Conservation (phyloP, 2,797 vertebrate genomes). For the Sebastes itinus region DNA sequence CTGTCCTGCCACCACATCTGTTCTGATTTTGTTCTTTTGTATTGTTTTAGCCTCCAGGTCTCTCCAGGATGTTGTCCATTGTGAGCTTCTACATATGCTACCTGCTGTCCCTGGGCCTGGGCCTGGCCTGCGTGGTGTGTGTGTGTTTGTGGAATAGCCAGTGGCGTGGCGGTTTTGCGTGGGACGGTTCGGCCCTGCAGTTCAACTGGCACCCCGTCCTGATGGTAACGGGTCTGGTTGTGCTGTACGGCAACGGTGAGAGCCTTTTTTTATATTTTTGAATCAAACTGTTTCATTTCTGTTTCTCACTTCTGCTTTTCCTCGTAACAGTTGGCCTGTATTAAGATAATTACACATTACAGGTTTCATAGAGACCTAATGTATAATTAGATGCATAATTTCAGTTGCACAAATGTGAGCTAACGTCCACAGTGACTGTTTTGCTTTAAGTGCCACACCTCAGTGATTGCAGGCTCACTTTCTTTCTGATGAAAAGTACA, state of each 20-base stretch:
- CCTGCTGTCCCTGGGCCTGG: constrained; percentile 79
- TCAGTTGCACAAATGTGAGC: not conserved
- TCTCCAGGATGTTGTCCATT: constrained; percentile 70
- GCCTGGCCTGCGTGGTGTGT: constrained; percentile 82
- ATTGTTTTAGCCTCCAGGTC: constrained; percentile 1
- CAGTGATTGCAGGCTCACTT: not conserved
- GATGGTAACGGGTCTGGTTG: constrained; percentile 90
- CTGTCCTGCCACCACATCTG: too few relatives aligned
- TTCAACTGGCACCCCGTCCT: constrained; percentile 97
- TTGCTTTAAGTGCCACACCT: not conserved
- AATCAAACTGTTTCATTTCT: constrained; percentile 41
- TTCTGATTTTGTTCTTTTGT: not conserved
- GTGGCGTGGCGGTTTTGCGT: constrained; percentile 89
- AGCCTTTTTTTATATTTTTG: not conserved
- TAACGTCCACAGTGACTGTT: not conserved
- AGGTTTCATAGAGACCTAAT: not conserved
- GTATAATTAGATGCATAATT: constrained; percentile 16
- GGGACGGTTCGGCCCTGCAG: constrained; percentile 78
- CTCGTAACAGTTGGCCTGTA: not conserved
- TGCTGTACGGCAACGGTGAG: constrained; percentile 90
- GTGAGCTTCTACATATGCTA: constrained; percentile 81
- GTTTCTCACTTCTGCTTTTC: constrained; percentile 33
- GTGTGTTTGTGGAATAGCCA: constrained; percentile 82
- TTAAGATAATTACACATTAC: not conserved
- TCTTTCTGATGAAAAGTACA: not conserved